Percentiles rank a stretch among this genome's conserved stretches.
Evolutionary conservation across 2,888 invertebrate species (phyloP).

Genomic region (Dolichopus griseipennis): DNA sequence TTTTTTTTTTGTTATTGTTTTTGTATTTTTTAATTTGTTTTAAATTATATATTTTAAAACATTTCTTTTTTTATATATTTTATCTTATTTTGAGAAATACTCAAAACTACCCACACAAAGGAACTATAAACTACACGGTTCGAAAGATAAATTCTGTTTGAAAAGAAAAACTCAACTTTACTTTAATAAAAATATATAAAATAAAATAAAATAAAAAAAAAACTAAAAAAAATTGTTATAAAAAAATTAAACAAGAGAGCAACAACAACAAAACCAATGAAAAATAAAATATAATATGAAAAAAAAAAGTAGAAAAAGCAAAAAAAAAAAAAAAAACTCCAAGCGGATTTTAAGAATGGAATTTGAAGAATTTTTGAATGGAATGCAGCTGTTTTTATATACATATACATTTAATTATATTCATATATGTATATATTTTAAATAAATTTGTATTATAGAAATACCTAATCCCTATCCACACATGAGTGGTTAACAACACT

Average conservation of each 20-base stretch:
- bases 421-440: neutral
- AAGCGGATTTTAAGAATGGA: slow-evolving; percentile 12
- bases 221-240: neutral
- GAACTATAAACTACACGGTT: neutral
- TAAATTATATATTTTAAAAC: neutral
- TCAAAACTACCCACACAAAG: neutral
- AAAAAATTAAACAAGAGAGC: neutral
- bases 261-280: neutral
- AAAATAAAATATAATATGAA: neutral
- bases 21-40: neutral
- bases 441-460: no score
- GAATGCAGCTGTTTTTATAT: slow-evolving; percentile 21
- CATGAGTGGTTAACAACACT: no score
- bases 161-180: neutral
- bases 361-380: slow-evolving; percentile 14
- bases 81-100: no score
- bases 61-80: no score
- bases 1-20: neutral
- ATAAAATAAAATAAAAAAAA: no score
- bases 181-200: no score
- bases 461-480: no score
- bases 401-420: neutral
- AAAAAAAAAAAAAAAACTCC: neutral
- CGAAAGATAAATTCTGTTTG: slow-evolving; percentile 6
- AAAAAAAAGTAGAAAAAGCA: neutral